Conservation (phyloP, 1,140 invertebrate genomes). For the Capitella teleta region DNA sequence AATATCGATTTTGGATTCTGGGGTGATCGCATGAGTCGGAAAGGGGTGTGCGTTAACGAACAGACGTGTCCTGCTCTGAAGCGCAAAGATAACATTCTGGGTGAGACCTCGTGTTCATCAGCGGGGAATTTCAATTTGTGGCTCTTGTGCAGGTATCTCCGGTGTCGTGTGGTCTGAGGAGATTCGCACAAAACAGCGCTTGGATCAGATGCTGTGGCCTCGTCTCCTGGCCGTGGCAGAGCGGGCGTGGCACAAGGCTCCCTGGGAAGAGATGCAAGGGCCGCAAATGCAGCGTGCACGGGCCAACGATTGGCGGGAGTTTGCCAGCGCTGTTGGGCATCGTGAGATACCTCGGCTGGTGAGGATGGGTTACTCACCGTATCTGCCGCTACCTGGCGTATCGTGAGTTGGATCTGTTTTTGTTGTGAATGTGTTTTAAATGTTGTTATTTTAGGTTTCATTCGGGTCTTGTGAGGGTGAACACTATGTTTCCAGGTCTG, state of each 20-base stretch:
- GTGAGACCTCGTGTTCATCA: neutral
- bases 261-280: slow-evolving; percentile 19
- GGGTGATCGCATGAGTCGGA: slow-evolving; percentile 11
- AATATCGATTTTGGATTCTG: slow-evolving; percentile 20
- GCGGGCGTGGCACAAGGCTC: slow-evolving; percentile 29
- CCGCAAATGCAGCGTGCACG: slow-evolving; percentile 5
- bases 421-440: too few relatives aligned
- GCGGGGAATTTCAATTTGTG: neutral
- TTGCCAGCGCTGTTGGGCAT: slow-evolving; percentile 24
- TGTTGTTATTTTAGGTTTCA: too few relatives aligned
- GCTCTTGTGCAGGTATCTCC: slow-evolving; percentile 22
- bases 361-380: too few relatives aligned
- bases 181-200: slow-evolving; percentile 18
- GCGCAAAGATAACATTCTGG: slow-evolving; percentile 2
- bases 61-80: neutral
- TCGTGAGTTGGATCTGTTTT: too few relatives aligned
- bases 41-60: slow-evolving; percentile 6
- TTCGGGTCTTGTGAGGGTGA: too few relatives aligned
- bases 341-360: slow-evolving; percentile 19
- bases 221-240: slow-evolving; percentile 29
- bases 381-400: too few relatives aligned
- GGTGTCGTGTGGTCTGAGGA: slow-evolving; percentile 27
- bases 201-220: slow-evolving; percentile 28
- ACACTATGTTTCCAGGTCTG: too few relatives aligned
- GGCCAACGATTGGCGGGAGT: slow-evolving; percentile 24